Evolutionary conservation across 2,113 vertebrate genomes (phyloP).

Genomic region (Crotalus viridis): DNA sequence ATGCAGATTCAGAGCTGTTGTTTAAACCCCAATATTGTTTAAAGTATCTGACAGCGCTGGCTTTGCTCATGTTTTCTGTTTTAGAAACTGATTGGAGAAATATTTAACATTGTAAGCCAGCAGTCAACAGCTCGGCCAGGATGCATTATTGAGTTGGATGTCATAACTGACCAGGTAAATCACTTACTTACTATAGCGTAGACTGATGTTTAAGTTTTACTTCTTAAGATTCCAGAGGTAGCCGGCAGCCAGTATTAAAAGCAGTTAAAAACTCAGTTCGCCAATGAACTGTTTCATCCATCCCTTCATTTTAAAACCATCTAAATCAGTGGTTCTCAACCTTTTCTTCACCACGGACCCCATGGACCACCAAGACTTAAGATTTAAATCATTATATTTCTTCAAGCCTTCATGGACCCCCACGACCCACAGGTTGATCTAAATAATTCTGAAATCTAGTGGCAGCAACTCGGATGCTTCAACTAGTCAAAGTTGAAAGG

Average conservation of each 20-base stretch:
- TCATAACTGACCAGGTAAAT: conserved; percentile 93
- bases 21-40: not conserved
- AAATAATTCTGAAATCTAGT: not conserved
- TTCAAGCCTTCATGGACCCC: too few species aligned
- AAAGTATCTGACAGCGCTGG: not conserved
- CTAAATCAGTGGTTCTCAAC: not conserved
- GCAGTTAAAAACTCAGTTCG: not conserved
- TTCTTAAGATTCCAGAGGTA: not conserved
- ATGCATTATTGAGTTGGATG: conserved; percentile 95
- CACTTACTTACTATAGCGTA: not conserved
- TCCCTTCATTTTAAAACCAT: not conserved
- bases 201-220: not conserved
- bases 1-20: not conserved
- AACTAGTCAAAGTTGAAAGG: not conserved
- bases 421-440: too few species aligned
- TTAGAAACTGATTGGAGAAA: conserved; percentile 97
- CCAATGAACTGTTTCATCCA: not conserved
- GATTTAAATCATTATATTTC: too few species aligned
- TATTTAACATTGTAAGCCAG: conserved; percentile 98
- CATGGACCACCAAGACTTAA: too few species aligned
- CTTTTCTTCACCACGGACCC: too few species aligned
- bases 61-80: conserved; percentile 50
- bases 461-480: not conserved
- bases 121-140: conserved; percentile 97
- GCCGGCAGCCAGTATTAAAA: not conserved